Percentiles rank a stretch among this genome's conserved stretches.
phyloP scores from a whole-genome alignment of 2,113 vertebrate genomes.

The Gasterosteus aculeatus region DNA sequence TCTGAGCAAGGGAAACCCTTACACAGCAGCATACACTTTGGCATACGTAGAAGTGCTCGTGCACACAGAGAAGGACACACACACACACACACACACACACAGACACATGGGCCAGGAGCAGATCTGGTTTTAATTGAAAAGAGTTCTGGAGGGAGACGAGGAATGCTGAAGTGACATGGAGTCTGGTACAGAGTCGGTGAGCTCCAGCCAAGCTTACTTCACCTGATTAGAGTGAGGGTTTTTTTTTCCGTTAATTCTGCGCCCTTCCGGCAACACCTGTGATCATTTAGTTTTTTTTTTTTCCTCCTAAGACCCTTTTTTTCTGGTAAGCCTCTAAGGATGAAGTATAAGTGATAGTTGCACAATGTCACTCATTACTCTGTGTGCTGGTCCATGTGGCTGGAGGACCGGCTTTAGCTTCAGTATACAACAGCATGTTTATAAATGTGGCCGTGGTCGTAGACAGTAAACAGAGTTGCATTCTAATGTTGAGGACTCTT shows the following conservation, averaged over 20 bases:
- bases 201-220: constrained; percentile 49
- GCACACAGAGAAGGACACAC: not conserved
- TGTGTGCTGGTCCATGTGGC: constrained; percentile 21
- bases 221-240: constrained; percentile 28
- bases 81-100: constrained; percentile 28
- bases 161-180: constrained; percentile 63
- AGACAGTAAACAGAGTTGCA: not conserved
- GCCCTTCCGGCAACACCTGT: constrained; percentile 21
- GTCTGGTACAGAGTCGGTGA: constrained; percentile 40
- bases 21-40: constrained; percentile 35
- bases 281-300: constrained; percentile 1
- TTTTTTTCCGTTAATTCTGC: constrained; percentile 37
- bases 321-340: constrained; percentile 9
- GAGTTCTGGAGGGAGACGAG: constrained; percentile 36
- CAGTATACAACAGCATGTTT: not conserved
- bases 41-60: constrained; percentile 8
- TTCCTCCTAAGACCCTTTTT: constrained; percentile 9
- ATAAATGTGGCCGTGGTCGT: not conserved
- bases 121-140: constrained; percentile 52
- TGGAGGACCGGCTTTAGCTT: not conserved
- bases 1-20: constrained; percentile 53
- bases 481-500: not conserved
- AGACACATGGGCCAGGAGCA: constrained; percentile 30
- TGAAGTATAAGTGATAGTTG: constrained; percentile 16
- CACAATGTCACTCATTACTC: constrained; percentile 2